Evolutionary conservation across 2,797 vertebrate genomes (phyloP), one percentile per base, ranked within the genome.

Genomic region (Zonotrichia albicollis): DNA sequence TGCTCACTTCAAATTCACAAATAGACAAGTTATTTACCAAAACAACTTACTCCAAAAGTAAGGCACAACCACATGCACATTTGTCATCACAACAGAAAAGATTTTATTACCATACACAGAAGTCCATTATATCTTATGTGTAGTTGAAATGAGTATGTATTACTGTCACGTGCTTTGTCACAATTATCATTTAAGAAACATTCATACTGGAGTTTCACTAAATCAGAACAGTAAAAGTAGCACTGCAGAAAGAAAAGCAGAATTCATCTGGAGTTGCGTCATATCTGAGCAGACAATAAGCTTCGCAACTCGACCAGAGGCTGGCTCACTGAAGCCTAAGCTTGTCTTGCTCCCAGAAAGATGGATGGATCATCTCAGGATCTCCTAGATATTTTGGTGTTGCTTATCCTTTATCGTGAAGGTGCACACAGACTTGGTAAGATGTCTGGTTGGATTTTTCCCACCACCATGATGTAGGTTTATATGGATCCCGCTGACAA

Each of bases 1-100:
- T 76, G 30, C 60, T 96, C 53, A 61, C 58, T 93, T 95, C 40
- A 74, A 82, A 76, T 84, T 91, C 83, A 96, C 42, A 0, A 77
- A 64, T 30, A 93, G 71, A 79, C 83, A 66, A 90, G 45, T 82
- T 70, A 88, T 74, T 90, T 95, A 90, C 87, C 83, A 82, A 94
- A 94, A 72, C 46, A 5, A 42, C 53, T 94, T 90, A 75, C 84
- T 94, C 72, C 58, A 87, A 91, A 93, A 87, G 54, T 68, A 83
- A 83, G 54, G 29, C 12, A 15, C 40, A 87, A 62, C 62, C 43
- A 87, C 60, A 46, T 48, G 82, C 14, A n/a, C 67, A 15, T 86
- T 82, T 88, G 42, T 73, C 36, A 65, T 91, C 55, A 76, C 7
- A 0, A 40, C 70, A 90, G 64, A 91, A 91, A 91, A 96, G 5